These are phyloP conservation scores for Cottus gobio DNA, from an alignment of 2,113 vertebrate genomes.

Conservation along the genomic window DNA sequence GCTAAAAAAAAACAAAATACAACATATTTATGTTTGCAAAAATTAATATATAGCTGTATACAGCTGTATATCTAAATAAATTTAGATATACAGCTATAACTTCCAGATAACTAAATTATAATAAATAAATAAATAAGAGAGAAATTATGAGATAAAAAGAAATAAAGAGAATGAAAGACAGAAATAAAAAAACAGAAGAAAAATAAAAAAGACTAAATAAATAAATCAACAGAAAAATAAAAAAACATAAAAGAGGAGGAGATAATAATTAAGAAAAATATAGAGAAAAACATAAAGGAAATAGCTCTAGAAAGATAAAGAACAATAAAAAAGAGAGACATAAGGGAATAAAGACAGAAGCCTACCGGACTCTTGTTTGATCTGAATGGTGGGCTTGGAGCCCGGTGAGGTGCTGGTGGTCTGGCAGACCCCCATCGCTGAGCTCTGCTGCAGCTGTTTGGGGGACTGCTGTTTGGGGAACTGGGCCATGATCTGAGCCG, in stretches of 20 bases:
- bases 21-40: neutral
- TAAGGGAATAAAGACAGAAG: neutral
- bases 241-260: neutral
- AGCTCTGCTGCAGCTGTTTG: constrained; percentile 85
- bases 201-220: neutral
- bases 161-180: neutral
- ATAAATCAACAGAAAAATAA: rapidly evolving
- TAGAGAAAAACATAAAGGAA: neutral
- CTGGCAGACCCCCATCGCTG: constrained; percentile 72
- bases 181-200: neutral
- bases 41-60: too few species aligned
- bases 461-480: constrained; percentile 93
- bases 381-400: constrained; percentile 96
- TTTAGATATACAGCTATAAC: neutral
- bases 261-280: too few species aligned
- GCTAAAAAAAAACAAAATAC: neutral
- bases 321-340: neutral
- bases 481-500: constrained; percentile 94
- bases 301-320: too few species aligned
- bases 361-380: constrained; percentile 97
- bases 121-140: neutral
- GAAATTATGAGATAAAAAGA: neutral
- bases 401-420: constrained; percentile 82
- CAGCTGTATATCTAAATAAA: too few species aligned
- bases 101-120: neutral